phyloP scores from a whole-genome alignment of 2,797 vertebrate species.

The Galago senegalensis region DNA sequence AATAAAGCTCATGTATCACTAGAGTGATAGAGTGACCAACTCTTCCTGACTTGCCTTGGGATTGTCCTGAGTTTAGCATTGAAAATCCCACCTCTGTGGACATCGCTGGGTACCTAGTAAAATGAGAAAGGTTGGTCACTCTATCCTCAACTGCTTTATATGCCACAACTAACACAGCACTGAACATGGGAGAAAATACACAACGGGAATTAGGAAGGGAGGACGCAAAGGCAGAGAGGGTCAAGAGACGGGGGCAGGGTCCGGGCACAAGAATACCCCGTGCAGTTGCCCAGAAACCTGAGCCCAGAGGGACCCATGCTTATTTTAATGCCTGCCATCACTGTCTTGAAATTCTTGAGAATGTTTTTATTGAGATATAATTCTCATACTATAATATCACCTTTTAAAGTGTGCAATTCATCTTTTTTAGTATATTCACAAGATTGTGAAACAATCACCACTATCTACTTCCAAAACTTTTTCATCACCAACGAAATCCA shows the following conservation, averaged over 20 bases:
- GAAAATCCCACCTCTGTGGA: not conserved
- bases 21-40: not conserved
- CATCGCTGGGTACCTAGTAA: not conserved
- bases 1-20: not conserved
- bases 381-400: not conserved
- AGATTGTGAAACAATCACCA: not conserved
- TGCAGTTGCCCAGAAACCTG: not conserved
- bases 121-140: not conserved
- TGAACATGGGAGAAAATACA: not conserved
- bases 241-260: not conserved
- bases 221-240: not conserved
- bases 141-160: not conserved
- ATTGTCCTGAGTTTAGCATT: not conserved
- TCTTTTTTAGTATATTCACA: not conserved
- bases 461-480: not conserved
- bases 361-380: not conserved
- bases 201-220: not conserved
- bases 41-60: not conserved
- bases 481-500: not conserved
- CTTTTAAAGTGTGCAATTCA: not conserved
- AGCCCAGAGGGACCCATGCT: not conserved
- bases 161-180: not conserved
- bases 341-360: not conserved
- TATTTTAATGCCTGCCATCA: not conserved
- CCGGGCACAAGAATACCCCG: accelerated